Evolutionary conservation across 2,888 invertebrate genomes (phyloP), one percentile per base, ranked within the genome.

Genomic region (Megastigmus dorsalis): DNA sequence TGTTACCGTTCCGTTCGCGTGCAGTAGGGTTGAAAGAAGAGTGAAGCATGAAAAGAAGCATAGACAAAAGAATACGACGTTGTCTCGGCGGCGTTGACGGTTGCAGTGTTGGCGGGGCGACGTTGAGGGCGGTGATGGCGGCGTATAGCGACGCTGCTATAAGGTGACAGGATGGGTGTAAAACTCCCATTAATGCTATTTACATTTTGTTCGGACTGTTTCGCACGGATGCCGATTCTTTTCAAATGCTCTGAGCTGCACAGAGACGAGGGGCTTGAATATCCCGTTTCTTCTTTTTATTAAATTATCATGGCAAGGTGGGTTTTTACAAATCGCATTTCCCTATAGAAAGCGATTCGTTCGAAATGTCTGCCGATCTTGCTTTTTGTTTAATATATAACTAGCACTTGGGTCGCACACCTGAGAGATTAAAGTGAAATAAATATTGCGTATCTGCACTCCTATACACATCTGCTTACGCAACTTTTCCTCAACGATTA

Each of bases 91-190:
- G 26, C 28, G 33, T n/a, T n/a, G n/a, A n/a, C n/a, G n/a, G n/a
- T n/a, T n/a, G n/a, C n/a, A n/a, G n/a, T n/a, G n/a, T n/a, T n/a
- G n/a, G n/a, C n/a, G n/a, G n/a, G n/a, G n/a, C n/a, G n/a, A n/a
- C n/a, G n/a, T n/a, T n/a, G n/a, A n/a, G n/a, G n/a, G n/a, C n/a
- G n/a, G n/a, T n/a, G n/a, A 26, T 28, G 28, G 28, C 10, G 33
- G 6, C 33, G 33, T 52, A 23, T 52, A 52, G 20, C 28, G 26
- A n/a, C 26, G 50, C 50, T 52, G 23, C 50, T 28, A n/a, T n/a
- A 28, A 52, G 50, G 26, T 52, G 50, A 52, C 50, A 52, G 23
- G 10, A n/a, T 52, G 50, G 50, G 28, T 52, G 50, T 28, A 52
- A 52, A 52, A 52, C 23, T 13, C 4, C 48, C 28, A 28, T 52